These are phyloP conservation scores for Nylanderia fulva DNA, from an alignment of 1,140 invertebrate genomes.

Conservation along the genomic window DNA sequence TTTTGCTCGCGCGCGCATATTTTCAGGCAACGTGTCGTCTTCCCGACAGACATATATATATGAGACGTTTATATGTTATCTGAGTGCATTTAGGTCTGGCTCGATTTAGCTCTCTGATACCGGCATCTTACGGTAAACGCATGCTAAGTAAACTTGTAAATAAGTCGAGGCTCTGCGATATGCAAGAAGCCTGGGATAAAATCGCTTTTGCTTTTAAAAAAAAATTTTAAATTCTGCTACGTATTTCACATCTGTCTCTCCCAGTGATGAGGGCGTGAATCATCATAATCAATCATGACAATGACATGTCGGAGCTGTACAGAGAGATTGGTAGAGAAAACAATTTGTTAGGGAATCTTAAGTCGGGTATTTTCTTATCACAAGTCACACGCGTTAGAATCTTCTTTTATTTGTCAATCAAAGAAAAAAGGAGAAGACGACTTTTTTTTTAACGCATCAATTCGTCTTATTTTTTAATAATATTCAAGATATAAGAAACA, in stretches of 20 bases:
- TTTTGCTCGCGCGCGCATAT: constrained; percentile 30
- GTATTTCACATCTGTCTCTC: not conserved
- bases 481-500: too few species aligned
- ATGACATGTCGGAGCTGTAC: not conserved
- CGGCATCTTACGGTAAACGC: not conserved
- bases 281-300: not conserved
- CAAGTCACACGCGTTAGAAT: not conserved
- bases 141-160: not conserved
- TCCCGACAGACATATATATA: constrained; percentile 30
- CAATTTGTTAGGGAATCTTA: not conserved
- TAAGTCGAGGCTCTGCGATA: not conserved
- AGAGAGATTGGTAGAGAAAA: not conserved
- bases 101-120: constrained; percentile 37
- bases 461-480: too few species aligned
- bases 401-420: constrained; percentile 33
- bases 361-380: constrained; percentile 27
- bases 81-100: constrained; percentile 36
- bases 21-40: constrained; percentile 20
- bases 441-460: too few species aligned
- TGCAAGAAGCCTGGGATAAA: not conserved
- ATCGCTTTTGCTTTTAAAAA: not conserved
- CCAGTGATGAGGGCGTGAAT: not conserved
- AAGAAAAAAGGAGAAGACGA: not conserved
- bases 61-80: constrained; percentile 68
- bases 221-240: too few species aligned